phyloP scores from a whole-genome alignment of 2,113 vertebrate species.

The Calidris pygmaea region DNA sequence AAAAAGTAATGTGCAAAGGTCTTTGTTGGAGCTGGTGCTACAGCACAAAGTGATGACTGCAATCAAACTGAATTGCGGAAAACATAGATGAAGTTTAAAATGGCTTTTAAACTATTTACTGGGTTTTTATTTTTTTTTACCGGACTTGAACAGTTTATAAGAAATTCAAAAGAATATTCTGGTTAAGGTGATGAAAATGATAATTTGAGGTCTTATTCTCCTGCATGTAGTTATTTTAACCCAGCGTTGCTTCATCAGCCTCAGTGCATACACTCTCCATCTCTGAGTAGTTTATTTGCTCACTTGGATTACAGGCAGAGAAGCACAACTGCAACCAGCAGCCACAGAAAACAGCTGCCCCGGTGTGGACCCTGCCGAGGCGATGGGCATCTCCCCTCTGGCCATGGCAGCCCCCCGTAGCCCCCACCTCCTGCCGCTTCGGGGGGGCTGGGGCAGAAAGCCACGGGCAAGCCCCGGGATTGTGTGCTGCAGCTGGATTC shows the following conservation, averaged over 20 bases:
- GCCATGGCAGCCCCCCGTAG: fast-evolving
- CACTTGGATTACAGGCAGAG: neutral
- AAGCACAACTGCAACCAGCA: neutral
- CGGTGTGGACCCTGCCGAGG: fast-evolving
- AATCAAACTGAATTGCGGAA: too few species aligned
- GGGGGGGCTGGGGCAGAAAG: neutral
- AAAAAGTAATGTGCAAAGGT: neutral
- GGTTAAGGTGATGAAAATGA: neutral
- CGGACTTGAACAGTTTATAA: neutral
- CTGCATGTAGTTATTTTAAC: neutral
- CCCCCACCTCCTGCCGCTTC: neutral
- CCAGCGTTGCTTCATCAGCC: neutral
- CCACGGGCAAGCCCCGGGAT: fast-evolving
- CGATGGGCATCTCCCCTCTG: fast-evolving
- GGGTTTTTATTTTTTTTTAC: neutral
- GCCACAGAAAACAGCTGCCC: neutral
- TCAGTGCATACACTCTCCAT: neutral
- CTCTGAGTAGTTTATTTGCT: neutral
- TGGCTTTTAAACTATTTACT: neutral
- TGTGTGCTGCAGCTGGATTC: neutral
- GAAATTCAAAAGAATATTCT: neutral
- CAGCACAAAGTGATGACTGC: neutral
- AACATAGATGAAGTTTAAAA: neutral
- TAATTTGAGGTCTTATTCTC: neutral
- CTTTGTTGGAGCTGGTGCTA: neutral